phyloP scores from a whole-genome alignment of 2,797 vertebrate species.

The Dryobates pubescens region DNA sequence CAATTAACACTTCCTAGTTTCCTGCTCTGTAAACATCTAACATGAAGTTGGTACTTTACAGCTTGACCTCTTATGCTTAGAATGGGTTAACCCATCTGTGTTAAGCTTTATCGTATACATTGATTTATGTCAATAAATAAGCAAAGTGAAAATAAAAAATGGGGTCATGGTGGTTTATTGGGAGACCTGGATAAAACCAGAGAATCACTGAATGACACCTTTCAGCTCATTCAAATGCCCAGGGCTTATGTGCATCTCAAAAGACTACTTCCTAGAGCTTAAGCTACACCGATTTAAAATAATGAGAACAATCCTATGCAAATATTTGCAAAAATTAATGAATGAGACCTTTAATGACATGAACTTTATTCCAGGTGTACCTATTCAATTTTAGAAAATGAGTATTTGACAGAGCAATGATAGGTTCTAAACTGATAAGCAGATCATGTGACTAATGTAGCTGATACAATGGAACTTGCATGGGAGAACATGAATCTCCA shows the following conservation, averaged over 20 bases:
- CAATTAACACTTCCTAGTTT: neutral
- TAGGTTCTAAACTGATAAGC: neutral
- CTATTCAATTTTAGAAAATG: neutral
- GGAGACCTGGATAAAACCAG: neutral
- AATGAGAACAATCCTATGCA: neutral
- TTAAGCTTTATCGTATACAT: neutral
- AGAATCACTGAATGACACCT: neutral
- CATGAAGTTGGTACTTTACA: neutral
- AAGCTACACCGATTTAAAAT: neutral
- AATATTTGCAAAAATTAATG: neutral
- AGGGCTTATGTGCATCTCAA: neutral
- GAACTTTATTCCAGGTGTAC: neutral
- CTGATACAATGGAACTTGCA: slow-evolving; percentile 12
- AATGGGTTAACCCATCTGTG: neutral
- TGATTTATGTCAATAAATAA: neutral
- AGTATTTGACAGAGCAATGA: neutral
- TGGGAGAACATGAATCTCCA: slow-evolving; percentile 51
- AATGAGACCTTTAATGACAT: neutral
- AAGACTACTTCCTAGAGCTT: neutral
- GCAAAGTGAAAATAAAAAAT: neutral
- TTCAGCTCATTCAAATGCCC: neutral
- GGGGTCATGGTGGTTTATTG: neutral
- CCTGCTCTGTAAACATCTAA: neutral
- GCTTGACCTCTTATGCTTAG: neutral
- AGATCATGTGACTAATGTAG: slow-evolving; percentile 15